Conservation (phyloP, 2,113 vertebrate species). For the Melanotaenia duboulayi region DNA sequence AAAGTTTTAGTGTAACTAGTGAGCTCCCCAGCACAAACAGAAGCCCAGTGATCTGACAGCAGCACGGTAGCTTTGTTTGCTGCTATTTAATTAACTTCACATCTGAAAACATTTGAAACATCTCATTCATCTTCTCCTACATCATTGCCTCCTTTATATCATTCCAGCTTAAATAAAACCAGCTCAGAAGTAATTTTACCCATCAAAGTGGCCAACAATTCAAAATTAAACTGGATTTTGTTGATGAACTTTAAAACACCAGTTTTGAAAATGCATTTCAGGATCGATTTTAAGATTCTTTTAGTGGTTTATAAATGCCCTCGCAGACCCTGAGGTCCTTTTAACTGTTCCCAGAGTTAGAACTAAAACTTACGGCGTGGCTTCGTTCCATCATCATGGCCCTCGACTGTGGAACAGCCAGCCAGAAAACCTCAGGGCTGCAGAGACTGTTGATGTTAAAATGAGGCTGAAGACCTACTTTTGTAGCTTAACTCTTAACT, state of each 20-base stretch:
- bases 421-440: no score
- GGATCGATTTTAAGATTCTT: no score
- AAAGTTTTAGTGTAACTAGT: slow-evolving; percentile 45
- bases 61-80: slow-evolving; percentile 30
- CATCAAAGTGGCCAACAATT: neutral
- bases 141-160: slow-evolving; percentile 1
- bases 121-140: slow-evolving; percentile 5
- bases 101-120: slow-evolving; percentile 4
- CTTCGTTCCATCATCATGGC: no score
- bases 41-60: slow-evolving; percentile 38
- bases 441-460: no score
- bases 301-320: no score
- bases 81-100: slow-evolving; percentile 21
- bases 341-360: no score
- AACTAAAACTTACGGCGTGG: no score
- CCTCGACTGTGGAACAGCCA: no score
- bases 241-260: neutral
- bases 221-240: neutral
- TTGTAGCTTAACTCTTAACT: no score
- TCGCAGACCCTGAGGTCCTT: no score
- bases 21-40: slow-evolving; percentile 39
- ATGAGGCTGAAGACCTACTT: no score
- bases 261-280: no score
- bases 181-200: neutral
- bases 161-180: neutral